These are phyloP conservation scores for Amphimedon queenslandica DNA, from an alignment of 37 sponge, comb jelly and placozoan species.

Conservation along the genomic window DNA sequence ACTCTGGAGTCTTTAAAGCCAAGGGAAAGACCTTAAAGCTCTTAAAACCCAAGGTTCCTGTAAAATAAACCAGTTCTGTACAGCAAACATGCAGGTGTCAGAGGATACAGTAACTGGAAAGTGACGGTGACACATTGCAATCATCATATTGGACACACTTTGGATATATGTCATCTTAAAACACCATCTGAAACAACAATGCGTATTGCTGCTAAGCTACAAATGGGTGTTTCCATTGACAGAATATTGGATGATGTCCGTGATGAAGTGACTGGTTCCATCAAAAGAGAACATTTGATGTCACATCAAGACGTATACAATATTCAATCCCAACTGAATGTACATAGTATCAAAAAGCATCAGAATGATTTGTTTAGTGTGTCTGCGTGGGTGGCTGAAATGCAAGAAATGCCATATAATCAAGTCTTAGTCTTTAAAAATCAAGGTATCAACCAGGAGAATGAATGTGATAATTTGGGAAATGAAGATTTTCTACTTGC, in stretches of 20 bases:
- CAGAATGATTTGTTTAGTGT: slow-evolving; percentile 10
- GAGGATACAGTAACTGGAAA: background rate
- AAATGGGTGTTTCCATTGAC: background rate
- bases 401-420: slow-evolving; percentile 6
- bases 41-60: background rate
- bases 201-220: slow-evolving; percentile 5
- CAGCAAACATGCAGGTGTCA: background rate
- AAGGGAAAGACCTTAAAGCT: background rate
- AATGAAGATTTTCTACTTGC: background rate
- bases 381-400: slow-evolving; percentile 11
- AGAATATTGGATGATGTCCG: slow-evolving; percentile 1
- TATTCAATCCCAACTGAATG: background rate
- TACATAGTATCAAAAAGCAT: slow-evolving; percentile 6
- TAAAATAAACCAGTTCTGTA: background rate
- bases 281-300: background rate
- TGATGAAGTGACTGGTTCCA: background rate
- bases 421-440: slow-evolving; percentile 7
- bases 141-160: background rate
- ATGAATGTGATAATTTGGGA: background rate
- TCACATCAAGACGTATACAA: background rate
- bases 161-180: background rate
- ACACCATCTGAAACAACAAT: background rate
- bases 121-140: background rate
- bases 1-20: too few relatives aligned
- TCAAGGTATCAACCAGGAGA: slow-evolving; percentile 4